phyloP scores from a whole-genome alignment of 2,113 vertebrate species.

The Albula goreensis region DNA sequence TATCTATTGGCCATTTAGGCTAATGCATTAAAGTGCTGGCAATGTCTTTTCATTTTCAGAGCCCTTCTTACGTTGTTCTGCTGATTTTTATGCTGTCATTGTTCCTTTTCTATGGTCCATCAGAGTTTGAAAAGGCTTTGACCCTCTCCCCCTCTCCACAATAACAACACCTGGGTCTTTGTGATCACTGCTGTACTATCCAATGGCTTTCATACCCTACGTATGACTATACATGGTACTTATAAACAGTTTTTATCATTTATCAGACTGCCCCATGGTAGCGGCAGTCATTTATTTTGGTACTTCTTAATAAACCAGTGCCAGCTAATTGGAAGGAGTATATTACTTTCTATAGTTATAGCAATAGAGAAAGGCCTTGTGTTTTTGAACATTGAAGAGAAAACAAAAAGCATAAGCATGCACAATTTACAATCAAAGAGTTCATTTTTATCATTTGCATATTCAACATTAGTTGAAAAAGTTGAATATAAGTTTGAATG shows the following conservation, averaged over 20 bases:
- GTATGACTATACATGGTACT: not conserved
- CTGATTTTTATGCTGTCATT: not conserved
- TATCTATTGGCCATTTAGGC: not conserved
- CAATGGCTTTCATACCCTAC: not conserved
- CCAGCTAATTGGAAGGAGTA: not conserved
- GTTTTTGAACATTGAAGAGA: not conserved
- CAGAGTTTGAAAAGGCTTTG: not conserved
- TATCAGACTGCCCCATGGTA: not conserved
- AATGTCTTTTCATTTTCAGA: not conserved
- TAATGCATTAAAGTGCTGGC: not conserved
- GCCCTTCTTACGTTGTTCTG: not conserved
- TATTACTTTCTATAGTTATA: not conserved
- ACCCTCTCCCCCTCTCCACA: not conserved
- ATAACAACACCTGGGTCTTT: not conserved
- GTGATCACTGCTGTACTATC: not conserved
- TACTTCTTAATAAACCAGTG: not conserved
- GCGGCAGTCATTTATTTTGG: not conserved
- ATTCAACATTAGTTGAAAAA: not conserved
- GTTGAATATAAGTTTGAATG: not conserved
- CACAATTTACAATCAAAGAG: not conserved
- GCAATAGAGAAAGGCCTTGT: not conserved
- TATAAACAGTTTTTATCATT: not conserved
- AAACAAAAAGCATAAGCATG: not conserved
- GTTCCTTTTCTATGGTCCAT: not conserved
- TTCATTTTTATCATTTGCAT: not conserved